These are phyloP conservation scores for Melanotaenia parkinsoni DNA, from an alignment of 2,797 vertebrate genomes.

Conservation along the genomic window DNA sequence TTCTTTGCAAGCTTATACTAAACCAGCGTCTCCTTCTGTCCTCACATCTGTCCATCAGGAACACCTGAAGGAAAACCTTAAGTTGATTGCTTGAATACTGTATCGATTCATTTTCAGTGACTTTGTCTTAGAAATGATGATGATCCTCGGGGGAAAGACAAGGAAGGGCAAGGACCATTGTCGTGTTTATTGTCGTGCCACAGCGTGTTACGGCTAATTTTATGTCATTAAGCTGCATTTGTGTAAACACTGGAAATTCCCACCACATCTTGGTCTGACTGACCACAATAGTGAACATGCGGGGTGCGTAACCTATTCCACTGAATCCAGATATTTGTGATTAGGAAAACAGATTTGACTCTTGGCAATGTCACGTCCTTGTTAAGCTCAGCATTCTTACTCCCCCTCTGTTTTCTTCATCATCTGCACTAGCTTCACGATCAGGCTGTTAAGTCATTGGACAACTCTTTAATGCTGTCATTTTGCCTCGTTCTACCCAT, in stretches of 20 bases:
- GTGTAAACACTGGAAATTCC: conserved; percentile 63
- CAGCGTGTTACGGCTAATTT: conserved; percentile 73
- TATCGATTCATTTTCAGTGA: conserved; percentile 9
- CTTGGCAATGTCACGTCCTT: conserved; percentile 59
- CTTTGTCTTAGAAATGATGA: conserved; percentile 10
- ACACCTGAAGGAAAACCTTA: too few species aligned
- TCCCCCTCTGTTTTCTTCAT: conserved; percentile 71
- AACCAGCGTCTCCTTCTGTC: not conserved
- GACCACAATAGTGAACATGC: conserved; percentile 37
- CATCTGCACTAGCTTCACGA: conserved; percentile 42
- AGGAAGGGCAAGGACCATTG: conserved; percentile 53
- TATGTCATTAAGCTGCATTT: conserved; percentile 67
- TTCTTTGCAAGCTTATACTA: conserved; percentile 1
- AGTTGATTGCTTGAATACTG: not conserved
- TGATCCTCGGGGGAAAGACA: conserved; percentile 19
- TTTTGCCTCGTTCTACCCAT: conserved; percentile 7
- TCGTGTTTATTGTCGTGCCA: conserved; percentile 61
- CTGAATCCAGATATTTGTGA: conserved; percentile 53
- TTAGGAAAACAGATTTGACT: conserved; percentile 69
- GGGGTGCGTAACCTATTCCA: conserved; percentile 27
- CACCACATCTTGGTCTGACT: conserved; percentile 29
- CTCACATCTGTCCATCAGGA: not conserved
- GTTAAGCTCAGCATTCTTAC: conserved; percentile 52
- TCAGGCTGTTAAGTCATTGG: conserved; percentile 45
- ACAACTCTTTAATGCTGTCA: conserved; percentile 15